Conservation (phyloP, 2,113 vertebrate species). For the rabbit (Oryctolagus cuniculus) region DNA sequence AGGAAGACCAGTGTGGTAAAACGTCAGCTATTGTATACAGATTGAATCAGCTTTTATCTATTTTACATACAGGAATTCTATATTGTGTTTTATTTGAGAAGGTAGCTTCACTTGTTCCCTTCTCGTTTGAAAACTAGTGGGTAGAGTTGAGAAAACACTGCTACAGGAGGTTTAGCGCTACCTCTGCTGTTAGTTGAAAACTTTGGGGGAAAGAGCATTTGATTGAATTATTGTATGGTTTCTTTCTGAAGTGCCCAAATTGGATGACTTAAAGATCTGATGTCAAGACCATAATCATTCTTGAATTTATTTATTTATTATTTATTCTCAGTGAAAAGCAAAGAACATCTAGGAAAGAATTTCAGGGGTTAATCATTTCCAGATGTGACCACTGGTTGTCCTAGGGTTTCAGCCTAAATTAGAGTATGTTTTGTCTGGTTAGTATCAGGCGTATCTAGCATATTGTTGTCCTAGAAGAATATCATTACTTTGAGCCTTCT, state of each 20-base stretch:
- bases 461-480: conserved; percentile 34
- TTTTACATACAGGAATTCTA: background rate
- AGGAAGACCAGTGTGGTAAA: background rate
- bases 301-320: conserved; percentile 32
- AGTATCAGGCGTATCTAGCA: background rate
- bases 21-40: background rate
- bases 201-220: background rate
- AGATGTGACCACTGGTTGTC: conserved; percentile 18
- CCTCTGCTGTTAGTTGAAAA: conserved; percentile 3
- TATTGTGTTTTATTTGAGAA: conserved; percentile 46
- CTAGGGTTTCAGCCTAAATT: background rate
- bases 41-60: background rate
- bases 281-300: conserved; percentile 44
- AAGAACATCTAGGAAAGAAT: conserved; percentile 17
- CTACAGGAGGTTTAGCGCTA: background rate
- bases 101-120: background rate
- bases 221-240: conserved; percentile 5
- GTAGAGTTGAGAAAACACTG: background rate
- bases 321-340: conserved; percentile 11
- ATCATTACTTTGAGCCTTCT: conserved; percentile 56
- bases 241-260: background rate
- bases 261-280: conserved; percentile 44
- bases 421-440: conserved; percentile 37
- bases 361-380: conserved; percentile 37
- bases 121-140: background rate